Base-by-base conservation (phyloP, 2,888 invertebrate species). In the Lissocephala sabroskyi region DNA sequence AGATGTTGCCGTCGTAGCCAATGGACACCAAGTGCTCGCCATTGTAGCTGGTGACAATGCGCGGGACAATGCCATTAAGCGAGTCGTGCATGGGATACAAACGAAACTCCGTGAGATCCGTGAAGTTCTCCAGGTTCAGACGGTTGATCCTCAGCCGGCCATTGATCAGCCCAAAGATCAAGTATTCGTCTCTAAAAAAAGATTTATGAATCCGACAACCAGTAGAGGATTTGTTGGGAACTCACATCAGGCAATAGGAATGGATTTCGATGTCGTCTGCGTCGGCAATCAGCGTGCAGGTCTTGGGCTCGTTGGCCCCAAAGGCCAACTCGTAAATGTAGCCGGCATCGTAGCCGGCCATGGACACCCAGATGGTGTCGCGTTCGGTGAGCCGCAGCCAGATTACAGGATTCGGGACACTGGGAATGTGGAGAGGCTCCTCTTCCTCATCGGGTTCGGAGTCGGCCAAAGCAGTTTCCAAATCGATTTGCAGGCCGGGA, bases 1-100 rank as follows among this genome's bases (percentile, higher is more conserved):
- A 94, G 42, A 94, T 86, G 76, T 94, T 93, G 3, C 93, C 93
- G 80, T 94, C 94, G 13, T 86, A 76, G 0, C 94, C 94, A 65
- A 90, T 88, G 0, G 90, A 87, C 48, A 89, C 88, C 5, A 92
- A 56, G 54, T 79, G 81, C 18, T 79, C 66, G 0, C 79, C 73
- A 80, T 92, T 89, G 45, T 84, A 85, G 67, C 89, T 91, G 54
- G 90, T 87, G 49, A 88, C 86, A 45, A 94, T 85, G 49, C 86
- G 86, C 0, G 89, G 87, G 23, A 94, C 87, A 10, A 85, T 86
- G 5, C 94, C 94, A 19, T 90, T 90, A 48, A 87, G 87, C 36
- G 87, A 87, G 78, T 94, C 92, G 76, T 95, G 94, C 91, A 93
- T 92, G 1, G 91, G 86, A 28, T 92, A 83, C 30, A 86, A 86